These are phyloP conservation scores for Sycon ciliatum DNA, from an alignment of 37 sponge, comb jelly and placozoan species.

Conservation along the genomic window DNA sequence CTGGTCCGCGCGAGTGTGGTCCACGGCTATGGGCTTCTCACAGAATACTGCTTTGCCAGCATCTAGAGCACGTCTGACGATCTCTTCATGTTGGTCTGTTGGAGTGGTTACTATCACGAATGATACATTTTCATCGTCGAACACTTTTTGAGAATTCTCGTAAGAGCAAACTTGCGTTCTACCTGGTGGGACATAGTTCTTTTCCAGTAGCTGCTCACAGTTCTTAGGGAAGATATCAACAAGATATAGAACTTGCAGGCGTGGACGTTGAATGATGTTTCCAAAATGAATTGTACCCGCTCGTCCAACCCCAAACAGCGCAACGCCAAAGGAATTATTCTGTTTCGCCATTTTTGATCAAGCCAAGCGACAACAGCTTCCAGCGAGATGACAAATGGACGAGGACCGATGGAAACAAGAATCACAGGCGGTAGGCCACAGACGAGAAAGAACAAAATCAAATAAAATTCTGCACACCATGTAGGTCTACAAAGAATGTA, in stretches of 20 bases:
- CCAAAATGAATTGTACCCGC: constrained; percentile 57
- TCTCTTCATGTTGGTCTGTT: constrained; percentile 47
- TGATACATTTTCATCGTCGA: constrained; percentile 42
- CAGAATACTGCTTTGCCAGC: constrained; percentile 68
- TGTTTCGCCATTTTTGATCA: no score
- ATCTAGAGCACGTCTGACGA: constrained; percentile 36
- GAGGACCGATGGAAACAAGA: no score
- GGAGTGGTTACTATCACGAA: constrained; percentile 61
- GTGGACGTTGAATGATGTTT: constrained; percentile 26
- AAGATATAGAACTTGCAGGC: constrained; percentile 38
- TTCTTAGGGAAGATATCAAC: no score
- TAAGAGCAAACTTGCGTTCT: background rate
- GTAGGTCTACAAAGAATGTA: no score
- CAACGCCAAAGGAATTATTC: constrained; percentile 30
- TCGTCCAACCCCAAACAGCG: constrained; percentile 54
- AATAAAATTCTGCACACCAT: no score
- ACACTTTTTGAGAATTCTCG: constrained; percentile 17
- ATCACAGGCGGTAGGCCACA: no score
- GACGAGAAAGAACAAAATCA: no score
- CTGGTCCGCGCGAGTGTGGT: constrained; percentile 3
- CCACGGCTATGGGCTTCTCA: constrained; percentile 65
- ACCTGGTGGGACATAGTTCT: no score
- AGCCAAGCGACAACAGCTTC: no score
- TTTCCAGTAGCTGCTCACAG: no score
- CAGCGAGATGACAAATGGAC: no score